A percentile compares a stretch with the other conserved stretches of the same genome.
These are phyloP conservation scores for Lysandra bellargus DNA, from an alignment of 2,888 invertebrate genomes.

Conservation along the genomic window DNA sequence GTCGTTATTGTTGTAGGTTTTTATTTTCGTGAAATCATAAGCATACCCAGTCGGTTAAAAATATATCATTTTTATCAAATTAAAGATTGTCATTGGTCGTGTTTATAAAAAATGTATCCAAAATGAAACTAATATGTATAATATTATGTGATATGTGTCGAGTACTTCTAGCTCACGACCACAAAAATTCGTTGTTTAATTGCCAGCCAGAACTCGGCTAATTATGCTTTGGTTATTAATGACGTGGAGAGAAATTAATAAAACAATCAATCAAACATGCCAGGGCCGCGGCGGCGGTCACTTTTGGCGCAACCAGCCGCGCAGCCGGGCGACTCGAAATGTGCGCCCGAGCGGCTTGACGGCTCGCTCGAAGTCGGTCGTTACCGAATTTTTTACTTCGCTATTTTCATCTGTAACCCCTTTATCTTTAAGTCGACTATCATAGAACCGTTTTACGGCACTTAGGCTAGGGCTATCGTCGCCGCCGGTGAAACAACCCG, in stretches of 20 bases:
- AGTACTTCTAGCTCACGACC: neutral
- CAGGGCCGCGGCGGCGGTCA: constrained; percentile 72
- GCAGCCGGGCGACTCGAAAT: constrained; percentile 74
- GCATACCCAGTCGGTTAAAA: neutral
- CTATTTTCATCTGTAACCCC: constrained; percentile 48
- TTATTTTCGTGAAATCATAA: neutral
- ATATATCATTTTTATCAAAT: neutral
- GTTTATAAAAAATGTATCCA: neutral
- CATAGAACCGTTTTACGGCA: neutral
- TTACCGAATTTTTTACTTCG: constrained; percentile 32
- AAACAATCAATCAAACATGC: constrained; percentile 77
- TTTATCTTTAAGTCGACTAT: constrained; percentile 45
- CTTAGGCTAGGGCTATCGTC: constrained; percentile 35
- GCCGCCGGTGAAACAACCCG: constrained; percentile 66
- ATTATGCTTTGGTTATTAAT: constrained; percentile 59
- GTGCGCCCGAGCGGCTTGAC: constrained; percentile 59
- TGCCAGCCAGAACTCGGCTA: constrained; percentile 70
- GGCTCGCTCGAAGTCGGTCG: constrained; percentile 44
- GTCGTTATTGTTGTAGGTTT: neutral
- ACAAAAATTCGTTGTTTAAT: constrained; percentile 55
- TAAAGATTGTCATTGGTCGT: neutral
- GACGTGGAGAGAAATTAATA: constrained; percentile 77
- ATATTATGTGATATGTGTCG: neutral
- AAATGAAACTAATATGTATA: neutral
- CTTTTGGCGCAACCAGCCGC: constrained; percentile 73